Evolutionary conservation across 1,140 invertebrate genomes (phyloP).

Genomic region (Trypoxylus dichotomus): DNA sequence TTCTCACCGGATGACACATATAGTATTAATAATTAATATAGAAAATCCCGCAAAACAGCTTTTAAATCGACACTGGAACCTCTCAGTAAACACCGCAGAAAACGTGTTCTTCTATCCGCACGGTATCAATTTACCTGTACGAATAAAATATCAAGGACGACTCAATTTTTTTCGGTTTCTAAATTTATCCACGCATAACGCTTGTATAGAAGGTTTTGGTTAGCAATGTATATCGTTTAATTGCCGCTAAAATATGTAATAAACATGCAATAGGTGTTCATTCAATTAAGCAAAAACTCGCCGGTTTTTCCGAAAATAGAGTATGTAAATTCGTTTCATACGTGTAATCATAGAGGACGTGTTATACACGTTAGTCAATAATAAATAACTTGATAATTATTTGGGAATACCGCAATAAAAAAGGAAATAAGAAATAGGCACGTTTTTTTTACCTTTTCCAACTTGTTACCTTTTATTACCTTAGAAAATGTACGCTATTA

Average conservation of each 20-base stretch:
- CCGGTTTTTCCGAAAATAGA: conserved; percentile 7
- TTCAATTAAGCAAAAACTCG: not conserved
- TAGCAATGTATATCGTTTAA: not conserved
- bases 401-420: conserved; percentile 6
- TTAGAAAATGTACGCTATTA: not conserved
- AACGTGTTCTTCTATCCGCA: not conserved
- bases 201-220: not conserved
- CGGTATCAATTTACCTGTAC: not conserved
- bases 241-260: not conserved
- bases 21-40: too few relatives aligned
- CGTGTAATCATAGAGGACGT: not conserved
- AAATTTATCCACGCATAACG: not conserved
- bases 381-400: conserved; percentile 10
- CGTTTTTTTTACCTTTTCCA: not conserved
- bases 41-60: not conserved
- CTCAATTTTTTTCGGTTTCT: not conserved
- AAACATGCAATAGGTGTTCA: not conserved
- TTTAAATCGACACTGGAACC: not conserved
- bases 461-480: not conserved
- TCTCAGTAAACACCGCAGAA: not conserved
- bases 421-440: not conserved
- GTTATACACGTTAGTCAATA: not conserved
- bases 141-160: not conserved
- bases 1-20: too few relatives aligned
- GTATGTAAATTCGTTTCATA: not conserved